A percentile compares a stretch with the other conserved stretches of the same genome.
phyloP scores from a whole-genome alignment of 2,888 invertebrate genomes.

The Dyspetes luteomarginatus region DNA sequence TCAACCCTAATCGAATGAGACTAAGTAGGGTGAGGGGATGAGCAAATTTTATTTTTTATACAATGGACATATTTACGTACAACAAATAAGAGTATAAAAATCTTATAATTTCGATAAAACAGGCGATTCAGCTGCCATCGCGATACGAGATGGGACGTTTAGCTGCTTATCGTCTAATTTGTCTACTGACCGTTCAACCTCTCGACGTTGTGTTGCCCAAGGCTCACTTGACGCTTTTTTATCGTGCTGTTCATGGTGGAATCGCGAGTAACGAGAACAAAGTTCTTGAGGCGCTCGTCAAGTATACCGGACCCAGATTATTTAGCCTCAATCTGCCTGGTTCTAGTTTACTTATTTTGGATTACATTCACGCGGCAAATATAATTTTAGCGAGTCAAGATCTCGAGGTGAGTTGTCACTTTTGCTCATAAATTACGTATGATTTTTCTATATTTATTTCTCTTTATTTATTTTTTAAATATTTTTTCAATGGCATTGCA shows the following conservation, averaged over 20 bases:
- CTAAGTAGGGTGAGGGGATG: no score
- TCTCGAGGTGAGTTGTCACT: constrained; percentile 83
- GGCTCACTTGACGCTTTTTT: constrained; percentile 90
- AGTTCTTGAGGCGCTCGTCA: constrained; percentile 80
- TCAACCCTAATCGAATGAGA: no score
- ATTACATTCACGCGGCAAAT: constrained; percentile 96
- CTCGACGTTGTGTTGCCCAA: constrained; percentile 87
- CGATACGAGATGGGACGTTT: constrained; percentile 90
- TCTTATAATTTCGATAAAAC: constrained; percentile 61
- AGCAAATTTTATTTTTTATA: neutral
- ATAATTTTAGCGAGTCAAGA: constrained; percentile 93
- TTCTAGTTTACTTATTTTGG: constrained; percentile 92
- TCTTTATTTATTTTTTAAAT: no score
- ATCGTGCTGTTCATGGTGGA: constrained; percentile 91
- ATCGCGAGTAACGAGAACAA: constrained; percentile 84
- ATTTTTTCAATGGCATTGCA: constrained; percentile 75
- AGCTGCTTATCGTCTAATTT: constrained; percentile 93
- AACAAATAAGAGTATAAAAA: no score
- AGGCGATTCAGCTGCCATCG: constrained; percentile 86
- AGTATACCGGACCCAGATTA: constrained; percentile 91
- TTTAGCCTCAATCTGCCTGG: constrained; percentile 95
- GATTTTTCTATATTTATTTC: no score
- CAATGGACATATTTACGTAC: no score
- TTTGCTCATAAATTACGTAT: no score
- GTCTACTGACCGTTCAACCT: constrained; percentile 90